phyloP scores from a whole-genome alignment of 2,888 invertebrate genomes.

The Zonitis immaculata region DNA sequence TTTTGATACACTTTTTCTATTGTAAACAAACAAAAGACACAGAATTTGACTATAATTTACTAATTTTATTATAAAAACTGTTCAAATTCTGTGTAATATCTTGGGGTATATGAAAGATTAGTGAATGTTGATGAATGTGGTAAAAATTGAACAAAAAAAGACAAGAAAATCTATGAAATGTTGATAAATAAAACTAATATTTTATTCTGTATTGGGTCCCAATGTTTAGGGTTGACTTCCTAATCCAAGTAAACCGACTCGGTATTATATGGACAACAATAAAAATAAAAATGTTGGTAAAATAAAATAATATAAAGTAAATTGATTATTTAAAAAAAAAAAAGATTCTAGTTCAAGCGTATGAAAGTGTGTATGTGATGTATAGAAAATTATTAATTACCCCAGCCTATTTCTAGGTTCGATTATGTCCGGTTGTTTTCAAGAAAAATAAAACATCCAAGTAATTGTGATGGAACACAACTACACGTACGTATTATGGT shows the following conservation, averaged over 20 bases:
- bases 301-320: slow-evolving; percentile 9
- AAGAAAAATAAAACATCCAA: slow-evolving; percentile 36
- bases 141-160: slow-evolving; percentile 15
- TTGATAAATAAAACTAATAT: slow-evolving; percentile 34
- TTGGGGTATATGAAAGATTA: slow-evolving; percentile 38
- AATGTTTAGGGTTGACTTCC: slow-evolving; percentile 35
- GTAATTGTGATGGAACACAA: slow-evolving; percentile 38
- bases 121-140: slow-evolving; percentile 23
- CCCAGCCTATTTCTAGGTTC: slow-evolving; percentile 61
- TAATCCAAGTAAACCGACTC: slow-evolving; percentile 21
- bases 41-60: slow-evolving; percentile 11
- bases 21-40: slow-evolving; percentile 9
- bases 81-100: slow-evolving; percentile 17
- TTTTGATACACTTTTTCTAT: slow-evolving; percentile 5
- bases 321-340: neutral
- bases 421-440: slow-evolving; percentile 47
- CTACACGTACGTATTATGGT: slow-evolving; percentile 52
- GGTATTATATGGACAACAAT: slow-evolving; percentile 18
- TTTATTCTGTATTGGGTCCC: slow-evolving; percentile 41
- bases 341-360: slow-evolving; percentile 29
- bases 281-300: slow-evolving; percentile 20
- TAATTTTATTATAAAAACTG: slow-evolving; percentile 1
- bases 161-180: slow-evolving; percentile 18
- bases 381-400: slow-evolving; percentile 58
- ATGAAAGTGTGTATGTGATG: slow-evolving; percentile 50